Base-by-base conservation (phyloP, 2,888 invertebrate species). In the Pherbina coryleti region DNA sequence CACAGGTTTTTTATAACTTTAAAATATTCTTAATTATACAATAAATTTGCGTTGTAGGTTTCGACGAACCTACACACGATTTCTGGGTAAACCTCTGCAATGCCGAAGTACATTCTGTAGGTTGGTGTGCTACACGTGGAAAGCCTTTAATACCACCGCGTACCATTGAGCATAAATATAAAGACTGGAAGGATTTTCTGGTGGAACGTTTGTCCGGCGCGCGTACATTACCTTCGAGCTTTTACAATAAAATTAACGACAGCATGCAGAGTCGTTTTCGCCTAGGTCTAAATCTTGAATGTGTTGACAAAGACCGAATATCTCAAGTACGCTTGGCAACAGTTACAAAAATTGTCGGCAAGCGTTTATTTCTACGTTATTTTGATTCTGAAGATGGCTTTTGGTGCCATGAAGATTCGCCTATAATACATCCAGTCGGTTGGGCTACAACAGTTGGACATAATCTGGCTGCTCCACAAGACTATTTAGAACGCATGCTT, bases 1-100 rank as follows among this genome's bases (percentile, higher is more conserved):
- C 44, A 51, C 17, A 53, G n/a, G 3, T 55, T n/a, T 55, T 55
- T 55, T 19, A 55, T n/a, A n/a, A n/a, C n/a, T n/a, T n/a, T n/a
- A n/a, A n/a, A n/a, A n/a, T n/a, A n/a, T n/a, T 5, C 7, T 3
- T n/a, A 51, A 51, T 11, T 51, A 51, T 22, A 9, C 3, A n/a
- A 14, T 55, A 22, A 55, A 55, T 55, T 51, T 51, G 17, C 5
- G 37, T 76, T 67, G 66, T 51, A 87, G 86, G 98, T 7, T 98
- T 97, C 88, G 97, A 96, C 37, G 96, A 97, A 87, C 92, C 93
- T 77, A 93, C 95, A 34, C 95, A 96, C 89, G 98, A 99, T 90
- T 98, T 99, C 89, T 99, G 98, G 98, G 95, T 98, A 5, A 98
- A 98, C 85, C 91, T 99, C 71, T 97, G 98, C 89, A 96, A 96